These are phyloP conservation scores for Nylanderia fulva DNA, from an alignment of 1,140 invertebrate species.

Conservation along the genomic window DNA sequence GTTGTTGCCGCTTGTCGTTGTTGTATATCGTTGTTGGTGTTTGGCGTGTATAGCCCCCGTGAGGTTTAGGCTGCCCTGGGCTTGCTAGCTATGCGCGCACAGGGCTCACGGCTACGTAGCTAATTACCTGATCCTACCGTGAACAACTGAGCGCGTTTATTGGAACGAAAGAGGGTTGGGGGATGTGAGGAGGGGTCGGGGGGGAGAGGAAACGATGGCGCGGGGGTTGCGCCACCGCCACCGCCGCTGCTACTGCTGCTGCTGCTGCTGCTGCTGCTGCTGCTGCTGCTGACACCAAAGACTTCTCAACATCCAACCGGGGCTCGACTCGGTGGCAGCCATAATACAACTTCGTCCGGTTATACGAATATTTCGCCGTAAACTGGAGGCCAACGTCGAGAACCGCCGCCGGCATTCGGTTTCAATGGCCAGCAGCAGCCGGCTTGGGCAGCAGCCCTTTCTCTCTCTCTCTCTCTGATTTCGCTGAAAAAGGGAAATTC, in stretches of 20 bases:
- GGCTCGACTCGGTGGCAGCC: constrained; percentile 70
- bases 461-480: constrained; percentile 54
- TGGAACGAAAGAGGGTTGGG: constrained; percentile 68
- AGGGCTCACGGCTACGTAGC: constrained; percentile 80
- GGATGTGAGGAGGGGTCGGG: constrained; percentile 29
- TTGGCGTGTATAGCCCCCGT: constrained; percentile 58
- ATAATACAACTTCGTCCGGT: constrained; percentile 75
- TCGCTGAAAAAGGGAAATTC: constrained; percentile 33
- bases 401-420: constrained; percentile 45
- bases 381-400: constrained; percentile 66
- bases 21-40: constrained; percentile 64
- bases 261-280: constrained; percentile 32
- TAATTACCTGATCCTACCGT: constrained; percentile 81
- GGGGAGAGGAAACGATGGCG: constrained; percentile 12
- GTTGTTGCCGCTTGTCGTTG: constrained; percentile 43
- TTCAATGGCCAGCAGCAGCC: constrained; percentile 62
- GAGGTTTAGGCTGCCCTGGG: constrained; percentile 71
- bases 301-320: constrained; percentile 79
- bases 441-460: constrained; percentile 45
- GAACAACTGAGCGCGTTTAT: constrained; percentile 78
- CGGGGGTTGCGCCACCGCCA: constrained; percentile 35
- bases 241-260: constrained; percentile 4
- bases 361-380: constrained; percentile 73
- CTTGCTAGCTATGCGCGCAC: constrained; percentile 53
- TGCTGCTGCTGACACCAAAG: constrained; percentile 82